A percentile compares a stretch with the other conserved stretches of the same genome.
phyloP scores from a whole-genome alignment of 2,797 vertebrate species.

The Ctenopoma multispine region DNA sequence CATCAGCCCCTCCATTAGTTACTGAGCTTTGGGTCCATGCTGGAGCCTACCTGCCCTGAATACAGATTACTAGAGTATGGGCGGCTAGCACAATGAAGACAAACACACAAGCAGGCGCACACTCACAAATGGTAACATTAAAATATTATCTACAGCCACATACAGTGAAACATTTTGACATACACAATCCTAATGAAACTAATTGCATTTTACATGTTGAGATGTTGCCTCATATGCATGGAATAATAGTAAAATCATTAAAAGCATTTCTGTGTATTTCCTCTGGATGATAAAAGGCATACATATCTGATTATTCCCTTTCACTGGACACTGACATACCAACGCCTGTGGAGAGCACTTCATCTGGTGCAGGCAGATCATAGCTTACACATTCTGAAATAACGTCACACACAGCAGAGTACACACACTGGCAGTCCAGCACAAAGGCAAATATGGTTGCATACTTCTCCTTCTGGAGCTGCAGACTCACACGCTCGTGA shows the following conservation, averaged over 20 bases:
- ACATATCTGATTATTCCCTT: slow-evolving; percentile 50
- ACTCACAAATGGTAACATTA: slow-evolving; percentile 66
- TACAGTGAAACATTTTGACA: slow-evolving; percentile 67
- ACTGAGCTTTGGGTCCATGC: slow-evolving; percentile 83
- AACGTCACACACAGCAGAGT: slow-evolving; percentile 82
- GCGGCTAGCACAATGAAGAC: slow-evolving; percentile 84
- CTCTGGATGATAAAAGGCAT: slow-evolving; percentile 55
- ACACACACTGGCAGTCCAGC: slow-evolving; percentile 79
- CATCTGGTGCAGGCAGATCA: slow-evolving; percentile 82
- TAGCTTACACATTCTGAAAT: slow-evolving; percentile 84
- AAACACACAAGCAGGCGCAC: slow-evolving; percentile 67
- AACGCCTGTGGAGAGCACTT: slow-evolving; percentile 77
- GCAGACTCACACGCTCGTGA: slow-evolving; percentile 67
- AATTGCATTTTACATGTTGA: slow-evolving; percentile 63
- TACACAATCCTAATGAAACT: slow-evolving; percentile 69
- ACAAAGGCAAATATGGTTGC: slow-evolving; percentile 85
- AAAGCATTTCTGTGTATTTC: slow-evolving; percentile 53
- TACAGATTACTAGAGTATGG: slow-evolving; percentile 82
- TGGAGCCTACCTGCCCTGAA: slow-evolving; percentile 84
- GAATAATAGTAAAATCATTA: slow-evolving; percentile 57
- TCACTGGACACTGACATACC: slow-evolving; percentile 63
- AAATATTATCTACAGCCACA: slow-evolving; percentile 72
- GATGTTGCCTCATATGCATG: slow-evolving; percentile 54
- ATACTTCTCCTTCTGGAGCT: slow-evolving; percentile 68
- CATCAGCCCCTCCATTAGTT: slow-evolving; percentile 88